Base-by-base conservation (phyloP, 2,797 vertebrate genomes). In the Cyprinodon diabolis region DNA sequence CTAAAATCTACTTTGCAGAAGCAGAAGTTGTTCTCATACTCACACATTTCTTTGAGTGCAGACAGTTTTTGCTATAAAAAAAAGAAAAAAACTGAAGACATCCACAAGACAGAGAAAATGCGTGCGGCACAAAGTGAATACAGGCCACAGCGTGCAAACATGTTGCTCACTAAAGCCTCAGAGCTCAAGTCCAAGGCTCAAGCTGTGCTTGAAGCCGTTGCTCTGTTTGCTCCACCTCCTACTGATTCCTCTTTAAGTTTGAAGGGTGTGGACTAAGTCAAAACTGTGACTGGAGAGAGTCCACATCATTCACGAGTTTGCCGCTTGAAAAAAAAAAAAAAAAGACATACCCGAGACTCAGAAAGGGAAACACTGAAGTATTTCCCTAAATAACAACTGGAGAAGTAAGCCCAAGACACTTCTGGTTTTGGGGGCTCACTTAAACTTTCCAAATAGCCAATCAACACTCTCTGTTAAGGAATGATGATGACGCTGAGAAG, bases 271-370 rank as follows among this genome's bases (percentile, higher is more conserved):
- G 93, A 94, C 91, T 92, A 83, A 93, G 83, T 88, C 87, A 73
- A 79, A 90, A 90, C 87, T 79, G 62, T 58, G 87, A 88, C 88
- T 90, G 75, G 58, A 58, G 85, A 74, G 69, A 83, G 83, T 88
- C 90, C 91, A 93, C 92, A 94, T 95, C 94, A 95, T 94, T 95
- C 93, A 93, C 89, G 91, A 94, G 92, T 94, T 92, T 92, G 90
- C 88, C 88, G 92, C 90, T 82, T 75, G 62, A 87, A 40, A 93
- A 91, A 94, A 19, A 19, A 19, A 60, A 37, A 19, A 62, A 62
- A 62, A 21, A 40, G 58, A 93, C 94, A 95, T 95, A 95, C 95
- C 95, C 94, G 92, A 69, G 71, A 72, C 69, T 86, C 84, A 84
- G 89, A 89, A 87, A 91, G 89, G 92, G 93, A 91, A 91, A 91